Evolutionary conservation across 2,113 vertebrate genomes (phyloP).

Genomic region (Corydoras sp.): DNA sequence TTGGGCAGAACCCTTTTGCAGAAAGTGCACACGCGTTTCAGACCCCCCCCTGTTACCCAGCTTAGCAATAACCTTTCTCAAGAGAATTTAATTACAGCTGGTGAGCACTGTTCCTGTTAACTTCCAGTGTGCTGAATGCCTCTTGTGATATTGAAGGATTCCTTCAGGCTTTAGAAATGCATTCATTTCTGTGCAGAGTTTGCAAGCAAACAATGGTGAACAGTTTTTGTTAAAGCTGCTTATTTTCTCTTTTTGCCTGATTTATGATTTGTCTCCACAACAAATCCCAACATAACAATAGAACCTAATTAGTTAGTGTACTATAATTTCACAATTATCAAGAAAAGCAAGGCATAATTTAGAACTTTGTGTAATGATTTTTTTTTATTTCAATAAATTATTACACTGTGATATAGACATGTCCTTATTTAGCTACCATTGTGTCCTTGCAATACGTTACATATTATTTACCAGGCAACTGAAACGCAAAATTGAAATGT

Average conservation of each 20-base stretch:
- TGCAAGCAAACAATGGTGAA: neutral
- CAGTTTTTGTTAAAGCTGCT: neutral
- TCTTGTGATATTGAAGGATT: slow-evolving; percentile 20
- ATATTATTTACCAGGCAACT: no score
- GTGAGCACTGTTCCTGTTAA: slow-evolving; percentile 26
- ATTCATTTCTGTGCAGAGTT: neutral
- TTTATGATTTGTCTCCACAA: neutral
- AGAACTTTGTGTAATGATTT: no score
- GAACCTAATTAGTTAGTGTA: no score
- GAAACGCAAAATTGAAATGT: no score
- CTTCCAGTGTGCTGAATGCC: slow-evolving; percentile 18
- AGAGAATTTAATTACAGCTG: slow-evolving; percentile 44
- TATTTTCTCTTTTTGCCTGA: no score
- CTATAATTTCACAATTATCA: no score
- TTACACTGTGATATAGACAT: no score
- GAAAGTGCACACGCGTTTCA: slow-evolving; percentile 8
- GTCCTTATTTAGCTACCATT: no score
- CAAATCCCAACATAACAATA: neutral
- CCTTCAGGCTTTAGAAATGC: slow-evolving; percentile 1
- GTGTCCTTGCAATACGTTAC: no score
- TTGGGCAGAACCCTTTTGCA: neutral
- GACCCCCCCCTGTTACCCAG: slow-evolving; percentile 22
- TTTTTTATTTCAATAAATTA: no score
- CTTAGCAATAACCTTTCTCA: slow-evolving; percentile 42
- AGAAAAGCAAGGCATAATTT: no score